A percentile compares a stretch with the other conserved stretches of the same genome.
Evolutionary conservation across 2,888 invertebrate species (phyloP).

Genomic region (Sympetrum striolatum): DNA sequence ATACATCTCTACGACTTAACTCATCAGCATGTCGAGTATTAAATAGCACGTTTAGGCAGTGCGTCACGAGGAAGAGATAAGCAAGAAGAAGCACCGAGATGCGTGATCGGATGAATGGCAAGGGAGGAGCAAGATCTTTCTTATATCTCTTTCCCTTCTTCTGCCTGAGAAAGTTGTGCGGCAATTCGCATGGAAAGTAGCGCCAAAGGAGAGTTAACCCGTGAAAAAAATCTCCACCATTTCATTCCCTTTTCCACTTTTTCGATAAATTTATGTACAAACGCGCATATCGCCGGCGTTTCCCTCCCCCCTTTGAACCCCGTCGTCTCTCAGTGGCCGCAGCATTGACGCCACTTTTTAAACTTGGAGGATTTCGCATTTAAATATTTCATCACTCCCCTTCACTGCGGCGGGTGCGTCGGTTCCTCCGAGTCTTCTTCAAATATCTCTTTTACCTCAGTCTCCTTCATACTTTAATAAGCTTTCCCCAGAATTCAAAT

Average conservation of each 20-base stretch:
- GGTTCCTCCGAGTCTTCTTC: neutral
- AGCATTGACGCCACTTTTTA: neutral
- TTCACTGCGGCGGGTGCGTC: neutral
- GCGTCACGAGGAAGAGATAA: neutral
- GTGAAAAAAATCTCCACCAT: neutral
- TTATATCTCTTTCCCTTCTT: neutral
- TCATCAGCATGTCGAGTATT: too few relatives aligned
- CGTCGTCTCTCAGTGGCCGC: neutral
- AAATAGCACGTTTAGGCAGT: neutral
- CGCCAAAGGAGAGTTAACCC: neutral
- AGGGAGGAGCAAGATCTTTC: neutral
- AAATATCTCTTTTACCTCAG: neutral
- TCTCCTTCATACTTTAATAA: neutral
- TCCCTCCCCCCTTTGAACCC: neutral
- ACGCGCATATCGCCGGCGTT: neutral
- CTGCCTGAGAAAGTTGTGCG: neutral
- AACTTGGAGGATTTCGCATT: neutral
- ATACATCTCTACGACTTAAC: too few relatives aligned
- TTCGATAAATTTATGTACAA: slow-evolving; percentile 21
- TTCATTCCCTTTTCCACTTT: neutral
- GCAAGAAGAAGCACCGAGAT: neutral
- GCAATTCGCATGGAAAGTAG: neutral
- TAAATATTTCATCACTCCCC: neutral
- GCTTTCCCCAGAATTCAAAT: neutral
- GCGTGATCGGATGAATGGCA: neutral